Percentiles rank a stretch among this genome's conserved stretches.
Evolutionary conservation across 2,888 invertebrate species (phyloP).

Genomic region (Drosophila macrospina): DNA sequence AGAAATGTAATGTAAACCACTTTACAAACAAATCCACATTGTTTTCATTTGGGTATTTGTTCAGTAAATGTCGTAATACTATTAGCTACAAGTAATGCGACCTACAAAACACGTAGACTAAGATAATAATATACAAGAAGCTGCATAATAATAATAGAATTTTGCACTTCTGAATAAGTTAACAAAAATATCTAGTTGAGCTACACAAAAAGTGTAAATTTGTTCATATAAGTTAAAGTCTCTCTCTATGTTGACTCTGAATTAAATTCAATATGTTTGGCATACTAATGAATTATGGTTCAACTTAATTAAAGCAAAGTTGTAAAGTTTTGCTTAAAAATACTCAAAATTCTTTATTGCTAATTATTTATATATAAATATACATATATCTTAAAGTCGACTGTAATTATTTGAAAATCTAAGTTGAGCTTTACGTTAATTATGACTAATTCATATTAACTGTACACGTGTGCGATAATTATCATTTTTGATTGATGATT

Average conservation of each 20-base stretch:
- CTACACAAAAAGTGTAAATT: too few species aligned
- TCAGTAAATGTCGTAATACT: slow-evolving; percentile 8
- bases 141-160: too few species aligned
- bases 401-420: not conserved
- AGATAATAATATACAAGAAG: not conserved
- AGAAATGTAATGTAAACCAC: slow-evolving; percentile 19
- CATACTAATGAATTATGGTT: not conserved
- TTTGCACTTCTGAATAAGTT: too few species aligned
- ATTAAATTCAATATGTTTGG: not conserved
- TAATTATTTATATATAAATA: too few species aligned
- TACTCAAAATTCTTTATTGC: too few species aligned
- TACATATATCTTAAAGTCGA: not conserved
- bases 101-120: not conserved
- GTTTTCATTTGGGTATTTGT: not conserved
- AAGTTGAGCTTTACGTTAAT: not conserved
- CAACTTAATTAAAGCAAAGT: too few species aligned
- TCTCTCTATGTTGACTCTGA: too few species aligned
- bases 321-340: too few species aligned
- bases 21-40: slow-evolving; percentile 4
- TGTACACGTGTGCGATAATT: slow-evolving; percentile 22
- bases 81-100: not conserved
- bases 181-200: too few species aligned
- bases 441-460: slow-evolving; percentile 20
- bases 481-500: slow-evolving; percentile 16
- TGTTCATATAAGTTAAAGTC: too few species aligned